Evolutionary conservation across 1,140 invertebrate genomes (phyloP).

Genomic region (Leucophenga varia): DNA sequence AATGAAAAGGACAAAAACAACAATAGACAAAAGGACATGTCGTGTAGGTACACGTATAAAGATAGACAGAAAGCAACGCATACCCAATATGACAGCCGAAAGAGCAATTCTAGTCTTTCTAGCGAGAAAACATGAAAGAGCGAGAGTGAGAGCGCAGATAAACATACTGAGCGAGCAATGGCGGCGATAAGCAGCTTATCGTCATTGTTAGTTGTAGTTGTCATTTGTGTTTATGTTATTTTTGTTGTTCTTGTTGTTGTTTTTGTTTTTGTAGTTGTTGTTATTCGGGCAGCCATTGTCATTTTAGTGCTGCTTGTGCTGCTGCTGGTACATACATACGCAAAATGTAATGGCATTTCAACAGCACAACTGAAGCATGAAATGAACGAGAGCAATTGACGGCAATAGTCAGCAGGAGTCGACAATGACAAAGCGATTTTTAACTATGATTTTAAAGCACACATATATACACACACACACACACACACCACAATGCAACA

Average conservation of each 20-base stretch:
- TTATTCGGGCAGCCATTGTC: neutral
- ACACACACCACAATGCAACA: too few relatives aligned
- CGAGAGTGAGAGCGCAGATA: neutral
- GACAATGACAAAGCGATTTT: too few relatives aligned
- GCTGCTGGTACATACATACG: neutral
- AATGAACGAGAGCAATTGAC: too few relatives aligned
- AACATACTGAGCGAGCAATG: too few relatives aligned
- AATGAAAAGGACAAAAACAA: too few relatives aligned
- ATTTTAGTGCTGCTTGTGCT: neutral
- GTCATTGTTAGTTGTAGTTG: constrained; percentile 3
- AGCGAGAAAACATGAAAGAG: neutral
- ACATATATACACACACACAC: neutral
- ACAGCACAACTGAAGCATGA: neutral
- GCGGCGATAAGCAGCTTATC: constrained; percentile 18
- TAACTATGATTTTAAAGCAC: too few relatives aligned
- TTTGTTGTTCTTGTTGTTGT: constrained; percentile 1
- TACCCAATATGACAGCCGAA: too few relatives aligned
- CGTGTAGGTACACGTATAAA: too few relatives aligned
- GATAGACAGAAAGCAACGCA: too few relatives aligned
- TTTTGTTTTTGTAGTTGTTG: neutral
- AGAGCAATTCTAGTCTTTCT: too few relatives aligned
- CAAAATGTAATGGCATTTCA: neutral
- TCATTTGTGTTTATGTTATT: neutral
- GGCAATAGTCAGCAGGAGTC: too few relatives aligned
- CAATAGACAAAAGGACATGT: too few relatives aligned